Conservation (phyloP, 2,797 vertebrate genomes). For the Menidia menidia region DNA sequence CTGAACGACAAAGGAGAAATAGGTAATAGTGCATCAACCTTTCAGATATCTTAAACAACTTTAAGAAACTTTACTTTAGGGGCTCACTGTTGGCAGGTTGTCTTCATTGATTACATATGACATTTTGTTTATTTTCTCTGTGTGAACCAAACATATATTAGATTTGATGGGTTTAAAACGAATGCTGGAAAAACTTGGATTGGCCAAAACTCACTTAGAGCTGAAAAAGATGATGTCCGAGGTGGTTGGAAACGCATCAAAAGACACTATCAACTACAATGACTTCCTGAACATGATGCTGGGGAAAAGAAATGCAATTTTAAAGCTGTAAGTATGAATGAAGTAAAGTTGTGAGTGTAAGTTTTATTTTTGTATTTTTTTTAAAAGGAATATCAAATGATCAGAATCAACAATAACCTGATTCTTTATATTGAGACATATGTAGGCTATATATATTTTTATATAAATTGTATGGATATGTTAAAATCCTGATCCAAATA, state of each 20-base stretch:
- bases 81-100: background rate
- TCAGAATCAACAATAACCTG: too few species aligned
- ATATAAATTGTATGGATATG: too few species aligned
- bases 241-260: slow-evolving; percentile 70
- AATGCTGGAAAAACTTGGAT: slow-evolving; percentile 88
- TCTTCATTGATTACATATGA: background rate
- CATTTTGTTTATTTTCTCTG: background rate
- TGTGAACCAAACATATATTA: slow-evolving; percentile 39
- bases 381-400: too few species aligned
- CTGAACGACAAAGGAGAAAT: slow-evolving; percentile 87
- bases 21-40: slow-evolving; percentile 69
- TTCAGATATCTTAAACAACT: background rate
- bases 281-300: slow-evolving; percentile 90
- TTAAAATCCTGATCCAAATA: background rate
- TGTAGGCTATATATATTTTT: too few species aligned
- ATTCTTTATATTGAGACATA: too few species aligned
- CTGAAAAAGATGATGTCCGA: slow-evolving; percentile 89
- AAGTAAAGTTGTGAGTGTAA: too few species aligned
- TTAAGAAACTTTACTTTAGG: background rate
- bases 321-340: slow-evolving; percentile 83
- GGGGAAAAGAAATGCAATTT: slow-evolving; percentile 86
- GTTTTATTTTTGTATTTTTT: too few species aligned
- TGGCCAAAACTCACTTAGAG: slow-evolving; percentile 88
- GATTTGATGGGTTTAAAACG: slow-evolving; percentile 88
- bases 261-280: slow-evolving; percentile 82